A percentile compares a stretch with the other conserved stretches of the same genome.
Conservation (phyloP, 2,888 invertebrate species). For the Osmoderma eremita region DNA sequence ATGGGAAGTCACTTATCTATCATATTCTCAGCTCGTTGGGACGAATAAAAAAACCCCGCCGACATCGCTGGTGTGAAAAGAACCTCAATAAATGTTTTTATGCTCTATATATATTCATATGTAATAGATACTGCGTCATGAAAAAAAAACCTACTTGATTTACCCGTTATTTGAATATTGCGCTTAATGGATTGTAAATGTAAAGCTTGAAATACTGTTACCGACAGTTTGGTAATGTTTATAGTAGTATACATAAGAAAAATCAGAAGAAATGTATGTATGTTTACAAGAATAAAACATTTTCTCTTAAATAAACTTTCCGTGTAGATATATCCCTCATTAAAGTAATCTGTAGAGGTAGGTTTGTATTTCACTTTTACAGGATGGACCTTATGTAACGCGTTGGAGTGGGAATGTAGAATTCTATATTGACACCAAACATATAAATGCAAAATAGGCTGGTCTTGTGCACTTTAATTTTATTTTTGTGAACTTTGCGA, state of each 20-base stretch:
- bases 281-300: no score
- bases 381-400: no score
- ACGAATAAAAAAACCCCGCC: slow-evolving; percentile 25
- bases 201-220: no score
- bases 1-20: slow-evolving; percentile 45
- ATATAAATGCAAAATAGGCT: no score
- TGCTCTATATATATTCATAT: slow-evolving; percentile 27
- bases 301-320: no score
- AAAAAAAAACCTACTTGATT: neutral
- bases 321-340: no score
- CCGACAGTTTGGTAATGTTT: neutral
- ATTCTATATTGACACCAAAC: no score
- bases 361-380: no score
- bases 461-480: no score
- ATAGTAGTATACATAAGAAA: neutral
- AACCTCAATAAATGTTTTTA: slow-evolving; percentile 43
- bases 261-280: neutral
- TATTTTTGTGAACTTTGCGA: no score
- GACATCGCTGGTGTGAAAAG: slow-evolving; percentile 33
- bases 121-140: neutral
- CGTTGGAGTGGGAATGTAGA: no score
- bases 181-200: slow-evolving; percentile 5
- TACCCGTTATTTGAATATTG: neutral
- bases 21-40: slow-evolving; percentile 39
- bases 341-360: no score